These are phyloP conservation scores for Laterallus jamaicensis DNA, from an alignment of 2,113 vertebrate genomes.

Conservation along the genomic window DNA sequence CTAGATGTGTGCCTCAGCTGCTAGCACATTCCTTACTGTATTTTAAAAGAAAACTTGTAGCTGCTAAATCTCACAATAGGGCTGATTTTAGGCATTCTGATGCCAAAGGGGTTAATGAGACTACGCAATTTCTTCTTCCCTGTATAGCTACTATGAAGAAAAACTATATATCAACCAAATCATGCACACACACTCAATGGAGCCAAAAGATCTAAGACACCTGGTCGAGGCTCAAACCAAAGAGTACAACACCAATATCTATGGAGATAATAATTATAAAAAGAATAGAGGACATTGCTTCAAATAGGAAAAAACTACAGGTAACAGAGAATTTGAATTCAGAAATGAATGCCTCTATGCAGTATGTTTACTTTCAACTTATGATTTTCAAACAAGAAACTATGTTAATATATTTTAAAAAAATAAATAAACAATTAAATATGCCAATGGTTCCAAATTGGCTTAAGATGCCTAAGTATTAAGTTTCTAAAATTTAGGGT, in stretches of 20 bases:
- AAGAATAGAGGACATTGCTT: not conserved
- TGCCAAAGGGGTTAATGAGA: not conserved
- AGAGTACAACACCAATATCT: not conserved
- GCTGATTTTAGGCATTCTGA: not conserved
- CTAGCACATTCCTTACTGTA: not conserved
- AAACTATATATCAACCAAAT: no score
- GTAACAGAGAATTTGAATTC: not conserved
- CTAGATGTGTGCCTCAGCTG: not conserved
- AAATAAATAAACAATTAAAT: not conserved
- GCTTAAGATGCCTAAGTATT: not conserved
- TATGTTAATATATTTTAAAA: not conserved
- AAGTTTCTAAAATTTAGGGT: not conserved
- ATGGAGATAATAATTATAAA: not conserved
- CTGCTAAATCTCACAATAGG: not conserved
- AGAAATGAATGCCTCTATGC: not conserved
- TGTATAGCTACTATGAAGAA: not conserved
- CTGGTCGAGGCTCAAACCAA: not conserved
- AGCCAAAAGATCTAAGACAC: not conserved
- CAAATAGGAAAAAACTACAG: not conserved
- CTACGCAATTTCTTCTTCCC: not conserved
- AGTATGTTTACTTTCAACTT: not conserved
- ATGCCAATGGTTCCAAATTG: not conserved
- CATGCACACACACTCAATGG: not conserved
- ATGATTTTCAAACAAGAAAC: not conserved
- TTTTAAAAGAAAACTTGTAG: not conserved